Evolutionary conservation across 2,113 vertebrate species (phyloP), one percentile per base, ranked within the genome.

Genomic region (Oriolus oriolus): DNA sequence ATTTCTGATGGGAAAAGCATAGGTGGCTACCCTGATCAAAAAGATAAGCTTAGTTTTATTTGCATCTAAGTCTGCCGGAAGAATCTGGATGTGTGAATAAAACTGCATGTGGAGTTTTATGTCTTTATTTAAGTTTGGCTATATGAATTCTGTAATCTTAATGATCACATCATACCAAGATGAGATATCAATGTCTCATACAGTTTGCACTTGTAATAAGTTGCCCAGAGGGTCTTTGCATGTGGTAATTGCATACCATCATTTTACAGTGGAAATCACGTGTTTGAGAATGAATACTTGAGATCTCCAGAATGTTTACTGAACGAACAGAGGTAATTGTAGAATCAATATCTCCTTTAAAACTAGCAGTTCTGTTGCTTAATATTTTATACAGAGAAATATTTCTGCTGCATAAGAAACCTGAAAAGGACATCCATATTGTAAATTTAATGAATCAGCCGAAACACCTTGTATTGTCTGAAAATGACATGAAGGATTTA

Each of bases 351-450:
- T 47, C n/a, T 84, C 27, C 42, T 93, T 88, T 90, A 84, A 93
- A 92, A 44, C 23, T 59, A 81, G 74, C 3, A 0, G 22, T 86
- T 78, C 37, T 71, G 17, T 60, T 90, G 30, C 27, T 95, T 92
- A 93, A 90, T 96, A 93, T 94, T 95, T 95, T 83, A 86, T 73
- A 45, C 5, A 68, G 31, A 74, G 30, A 89, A 93, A 59, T 81
- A 79, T 31, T 78, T 89, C 31, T 50, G 57, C 39, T 53, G 52
- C 31, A 27, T 60, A 57, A 79, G 39, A 69, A 90, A 91, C 19
- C 26, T 11, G 6, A 87, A 49, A 82, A 90, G 11, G n/a, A 60
- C n/a, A 59, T 12, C 52, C 11, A 15, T 85, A 45, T 89, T 83
- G 44, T 39, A 92, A 87, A 85, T 95, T 77, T 89, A 89, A 93